These are phyloP conservation scores for Eilema sororculum DNA, from an alignment of 2,888 invertebrate species.

Conservation along the genomic window DNA sequence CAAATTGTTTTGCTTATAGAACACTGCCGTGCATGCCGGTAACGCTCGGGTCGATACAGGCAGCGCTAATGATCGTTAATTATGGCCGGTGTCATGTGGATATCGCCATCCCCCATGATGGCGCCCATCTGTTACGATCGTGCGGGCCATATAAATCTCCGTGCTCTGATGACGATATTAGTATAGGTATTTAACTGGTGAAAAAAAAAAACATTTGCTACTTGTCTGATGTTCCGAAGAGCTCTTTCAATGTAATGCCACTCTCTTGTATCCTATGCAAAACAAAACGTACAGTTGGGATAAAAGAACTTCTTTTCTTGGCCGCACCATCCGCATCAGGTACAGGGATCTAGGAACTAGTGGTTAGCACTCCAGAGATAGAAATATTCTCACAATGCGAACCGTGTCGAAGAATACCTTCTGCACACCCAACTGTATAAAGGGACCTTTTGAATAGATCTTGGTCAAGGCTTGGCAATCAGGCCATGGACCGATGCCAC, in stretches of 20 bases:
- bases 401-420: too few species aligned
- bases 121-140: conserved; percentile 8
- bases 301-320: too few species aligned
- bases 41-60: conserved; percentile 12
- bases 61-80: conserved; percentile 41
- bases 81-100: conserved; percentile 25
- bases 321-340: too few species aligned
- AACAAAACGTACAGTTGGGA: too few species aligned
- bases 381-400: not conserved
- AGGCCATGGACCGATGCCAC: too few species aligned
- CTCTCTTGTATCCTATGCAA: not conserved
- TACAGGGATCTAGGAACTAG: too few species aligned
- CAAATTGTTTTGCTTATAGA: not conserved
- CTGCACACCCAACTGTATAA: too few species aligned
- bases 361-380: not conserved
- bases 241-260: not conserved
- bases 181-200: not conserved
- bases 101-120: conserved; percentile 3
- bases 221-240: not conserved
- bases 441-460: too few species aligned
- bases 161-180: conserved; percentile 1
- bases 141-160: conserved; percentile 1
- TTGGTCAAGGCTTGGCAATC: too few species aligned
- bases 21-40: not conserved
- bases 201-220: not conserved